Base-by-base conservation (phyloP, 2,888 invertebrate genomes). In the Acanthococcus lagerstroemiae region DNA sequence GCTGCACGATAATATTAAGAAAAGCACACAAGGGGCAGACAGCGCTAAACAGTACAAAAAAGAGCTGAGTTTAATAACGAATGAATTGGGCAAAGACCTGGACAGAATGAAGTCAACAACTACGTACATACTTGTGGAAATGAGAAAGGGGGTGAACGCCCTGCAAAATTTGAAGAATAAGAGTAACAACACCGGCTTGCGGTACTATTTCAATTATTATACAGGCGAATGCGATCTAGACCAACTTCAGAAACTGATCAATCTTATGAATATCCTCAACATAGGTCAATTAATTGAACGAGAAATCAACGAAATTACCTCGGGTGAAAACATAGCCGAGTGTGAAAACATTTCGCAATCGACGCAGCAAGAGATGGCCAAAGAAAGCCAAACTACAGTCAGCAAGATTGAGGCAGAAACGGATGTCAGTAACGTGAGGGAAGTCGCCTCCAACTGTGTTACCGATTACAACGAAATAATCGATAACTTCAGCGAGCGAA, bases 161-260 rank as follows among this genome's bases (percentile, higher is more conserved):
- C 24, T 63, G 25, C 50, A 66, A 30, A 56, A 56, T 17, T 24
- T 52, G 19, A 56, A 56, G 24, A 48, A 57, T 17, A 66, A 66
- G 37, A 50, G 57, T 17, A 48, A 66, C 57, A 46, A 37, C 37
- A 55, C 65, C n/a, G 65, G 65, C n/a, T 46, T 25, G 6, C 17
- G 65, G 27, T 52, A 37, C 37, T 63, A 30, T 22, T 37, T 63
- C 15, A 63, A 63, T 52, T 63, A 30, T 21, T 63, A 63, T 17
- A 24, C 27, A 17, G 63, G 52, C 21, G 54, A 63, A 52, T 30
- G 27, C 21, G 63, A 63, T 19, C 19, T 52, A 4, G 37, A 25
- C 6, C 63, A 63, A 24, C 25, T 63, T 1, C 21, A n/a, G 27
- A 63, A 63, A 22, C 52, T 63, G 5, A 54, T 63, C 6, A 22